Conservation (phyloP, 2,888 invertebrate genomes). For the Syrista parreyssii region DNA sequence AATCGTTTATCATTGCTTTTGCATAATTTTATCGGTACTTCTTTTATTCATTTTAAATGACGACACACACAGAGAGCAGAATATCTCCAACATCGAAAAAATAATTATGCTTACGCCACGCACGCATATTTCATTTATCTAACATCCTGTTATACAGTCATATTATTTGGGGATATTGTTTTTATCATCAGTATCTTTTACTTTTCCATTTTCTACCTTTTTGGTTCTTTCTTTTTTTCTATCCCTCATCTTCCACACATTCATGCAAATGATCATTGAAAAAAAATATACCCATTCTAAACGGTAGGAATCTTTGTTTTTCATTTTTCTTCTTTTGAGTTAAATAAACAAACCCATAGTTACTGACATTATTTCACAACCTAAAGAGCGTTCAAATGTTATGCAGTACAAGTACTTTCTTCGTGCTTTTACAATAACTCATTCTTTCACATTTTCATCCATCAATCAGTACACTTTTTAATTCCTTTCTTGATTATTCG, state of each 20-base stretch:
- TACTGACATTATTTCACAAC: not conserved
- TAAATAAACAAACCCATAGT: not conserved
- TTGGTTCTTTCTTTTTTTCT: slow-evolving; percentile 8
- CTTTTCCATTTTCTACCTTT: not conserved
- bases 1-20: slow-evolving; percentile 21
- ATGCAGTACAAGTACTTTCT: not conserved
- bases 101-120: slow-evolving; percentile 28
- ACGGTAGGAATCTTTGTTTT: not conserved
- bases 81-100: slow-evolving; percentile 34
- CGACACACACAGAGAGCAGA: slow-evolving; percentile 39
- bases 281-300: not conserved
- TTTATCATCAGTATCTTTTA: not conserved
- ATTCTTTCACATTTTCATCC: not conserved
- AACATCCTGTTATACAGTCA: slow-evolving; percentile 19
- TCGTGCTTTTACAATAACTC: not conserved
- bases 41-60: slow-evolving; percentile 16
- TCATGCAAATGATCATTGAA: not conserved
- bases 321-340: slow-evolving; percentile 8
- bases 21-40: slow-evolving; percentile 16
- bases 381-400: not conserved
- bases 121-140: slow-evolving; percentile 29
- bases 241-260: not conserved
- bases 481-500: not conserved
- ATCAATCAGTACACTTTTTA: not conserved
- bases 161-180: slow-evolving; percentile 7